Evolutionary conservation across 2,797 vertebrate genomes (phyloP), one percentile per base, ranked within the genome.

Genomic region (Tokudaia tokunoshimensis): DNA sequence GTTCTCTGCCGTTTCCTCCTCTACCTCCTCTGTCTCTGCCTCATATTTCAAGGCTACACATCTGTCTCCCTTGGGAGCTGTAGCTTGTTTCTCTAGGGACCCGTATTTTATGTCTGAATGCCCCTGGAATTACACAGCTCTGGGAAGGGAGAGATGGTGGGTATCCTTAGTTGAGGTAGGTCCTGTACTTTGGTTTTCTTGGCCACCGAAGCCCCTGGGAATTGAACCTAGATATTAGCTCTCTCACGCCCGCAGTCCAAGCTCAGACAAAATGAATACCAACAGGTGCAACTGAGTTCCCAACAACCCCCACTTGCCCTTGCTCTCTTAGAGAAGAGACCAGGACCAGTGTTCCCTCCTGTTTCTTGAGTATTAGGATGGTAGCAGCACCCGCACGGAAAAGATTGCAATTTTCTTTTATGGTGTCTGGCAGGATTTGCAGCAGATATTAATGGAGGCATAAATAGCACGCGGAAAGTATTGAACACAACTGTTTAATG

Each of bases 401-500:
- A 98, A 98, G 98, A 98, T 96, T 98, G 98, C 98, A 98, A 98
- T 98, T 98, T 98, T 98, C 98, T 98, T 98, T 98, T 98, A 98
- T 97, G 91, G 96, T 95, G 97, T 98, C 98, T 98, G 98, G 98
- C 97, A 98, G 98, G 98, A 98, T 99, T 98, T 98, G 98, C 98
- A 98, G 98, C 97, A 98, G 98, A 98, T 98, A 98, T 98, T 98
- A 98, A 98, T 98, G 97, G 98, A 96, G 97, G 98, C 98, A 98
- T 98, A 98, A 99, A 98, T 97, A 98, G 98, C 97, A 96, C 97
- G 95, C 95, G 95, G 98, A 98, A 98, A 96, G 97, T 98, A 98
- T 97, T 98, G 98, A 98, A 98, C 97, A 98, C 98, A 98, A 98
- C 97, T 98, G 97, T 98, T 98, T 98, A 98, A 98, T 97, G 96